Conservation (phyloP, 2,888 invertebrate genomes). For the Orchestes rusci region DNA sequence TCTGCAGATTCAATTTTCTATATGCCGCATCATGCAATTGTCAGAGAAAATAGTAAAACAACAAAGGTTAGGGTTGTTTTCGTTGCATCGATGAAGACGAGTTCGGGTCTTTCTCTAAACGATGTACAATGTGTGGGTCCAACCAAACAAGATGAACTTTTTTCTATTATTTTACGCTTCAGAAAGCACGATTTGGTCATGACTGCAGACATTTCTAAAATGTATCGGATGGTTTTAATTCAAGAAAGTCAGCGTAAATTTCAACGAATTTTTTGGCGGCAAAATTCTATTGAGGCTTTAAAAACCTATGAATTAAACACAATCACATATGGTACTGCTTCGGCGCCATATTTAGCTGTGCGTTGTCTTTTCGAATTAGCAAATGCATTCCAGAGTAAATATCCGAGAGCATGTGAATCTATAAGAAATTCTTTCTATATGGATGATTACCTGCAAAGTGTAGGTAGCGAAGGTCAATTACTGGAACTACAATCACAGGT, state of each 20-base stretch:
- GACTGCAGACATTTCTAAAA: slow-evolving; percentile 14
- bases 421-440: slow-evolving; percentile 18
- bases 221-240: slow-evolving; percentile 9
- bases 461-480: slow-evolving; percentile 7
- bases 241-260: slow-evolving; percentile 3
- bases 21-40: slow-evolving; percentile 8
- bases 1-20: slow-evolving; percentile 1
- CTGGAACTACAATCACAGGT: too few species aligned
- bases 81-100: slow-evolving; percentile 7
- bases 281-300: slow-evolving; percentile 2
- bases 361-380: slow-evolving; percentile 17
- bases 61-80: slow-evolving; percentile 17
- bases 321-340: too few species aligned
- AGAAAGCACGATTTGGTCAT: slow-evolving; percentile 6
- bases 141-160: slow-evolving; percentile 10
- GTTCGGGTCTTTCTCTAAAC: slow-evolving; percentile 24
- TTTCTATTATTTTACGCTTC: slow-evolving; percentile 11
- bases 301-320: too few species aligned
- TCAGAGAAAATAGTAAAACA: slow-evolving; percentile 1
- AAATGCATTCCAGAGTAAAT: slow-evolving; percentile 6
- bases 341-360: slow-evolving; percentile 24
- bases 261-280: slow-evolving; percentile 10
- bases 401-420: slow-evolving; percentile 14
- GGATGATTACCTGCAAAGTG: slow-evolving; percentile 23
- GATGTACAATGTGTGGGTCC: slow-evolving; percentile 25